Conservation (phyloP, 2,888 invertebrate genomes). For the Oscheius sp. region DNA sequence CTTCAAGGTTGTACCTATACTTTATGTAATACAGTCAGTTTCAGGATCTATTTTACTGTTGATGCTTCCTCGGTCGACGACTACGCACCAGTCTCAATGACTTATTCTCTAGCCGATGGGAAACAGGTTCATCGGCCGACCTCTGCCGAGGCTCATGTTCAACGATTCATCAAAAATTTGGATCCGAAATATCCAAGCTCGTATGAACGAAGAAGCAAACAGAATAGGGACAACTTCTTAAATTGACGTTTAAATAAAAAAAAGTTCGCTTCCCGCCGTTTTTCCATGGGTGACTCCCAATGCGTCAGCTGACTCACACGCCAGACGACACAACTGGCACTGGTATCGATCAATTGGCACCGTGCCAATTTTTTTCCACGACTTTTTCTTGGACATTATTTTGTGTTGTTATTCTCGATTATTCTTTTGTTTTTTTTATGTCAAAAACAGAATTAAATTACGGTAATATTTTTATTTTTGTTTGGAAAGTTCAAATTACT, state of each 20-base stretch:
- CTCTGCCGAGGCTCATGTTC: constrained; percentile 1
- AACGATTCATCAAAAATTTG: constrained; percentile 2
- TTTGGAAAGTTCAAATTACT: too few species aligned
- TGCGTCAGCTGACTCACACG: constrained; percentile 7
- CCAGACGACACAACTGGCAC: background rate
- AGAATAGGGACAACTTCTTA: too few species aligned
- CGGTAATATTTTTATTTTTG: too few species aligned
- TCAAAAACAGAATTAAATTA: too few species aligned
- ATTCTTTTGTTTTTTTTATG: background rate
- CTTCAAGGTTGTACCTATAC: constrained; percentile 19
- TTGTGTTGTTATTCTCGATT: background rate
- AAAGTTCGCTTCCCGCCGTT: too few species aligned
- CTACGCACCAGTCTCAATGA: constrained; percentile 31
- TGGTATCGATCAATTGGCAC: background rate
- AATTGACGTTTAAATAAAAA: too few species aligned
- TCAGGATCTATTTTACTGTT: constrained; percentile 34
- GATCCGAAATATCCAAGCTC: background rate
- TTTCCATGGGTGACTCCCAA: background rate
- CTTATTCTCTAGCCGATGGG: constrained; percentile 35
- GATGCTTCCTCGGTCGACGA: constrained; percentile 30
- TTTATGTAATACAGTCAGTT: background rate
- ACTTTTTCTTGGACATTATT: background rate
- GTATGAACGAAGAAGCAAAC: too few species aligned
- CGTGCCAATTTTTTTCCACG: background rate
- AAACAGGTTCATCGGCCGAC: constrained; percentile 26